Evolutionary conservation across 2,888 invertebrate species (phyloP).

Genomic region (Himalopsyche kuldschensis): DNA sequence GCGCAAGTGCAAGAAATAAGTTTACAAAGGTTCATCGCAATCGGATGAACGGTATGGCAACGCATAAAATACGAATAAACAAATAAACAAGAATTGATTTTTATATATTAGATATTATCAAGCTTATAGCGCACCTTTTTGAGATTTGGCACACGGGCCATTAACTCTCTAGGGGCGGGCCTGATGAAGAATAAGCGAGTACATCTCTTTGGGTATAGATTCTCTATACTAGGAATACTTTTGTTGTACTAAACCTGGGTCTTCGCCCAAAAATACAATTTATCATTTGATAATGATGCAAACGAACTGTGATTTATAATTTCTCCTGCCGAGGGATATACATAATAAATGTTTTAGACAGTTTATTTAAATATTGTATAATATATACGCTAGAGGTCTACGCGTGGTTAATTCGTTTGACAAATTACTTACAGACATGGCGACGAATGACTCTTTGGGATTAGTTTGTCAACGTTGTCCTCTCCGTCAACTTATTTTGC

Average conservation of each 20-base stretch:
- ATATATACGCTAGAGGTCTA: background rate
- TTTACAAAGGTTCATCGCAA: too few species aligned
- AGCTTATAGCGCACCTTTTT: too few species aligned
- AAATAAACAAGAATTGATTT: too few species aligned
- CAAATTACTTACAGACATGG: constrained; percentile 38
- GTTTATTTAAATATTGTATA: background rate
- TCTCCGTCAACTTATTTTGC: background rate
- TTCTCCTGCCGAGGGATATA: background rate
- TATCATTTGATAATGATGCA: constrained; percentile 2
- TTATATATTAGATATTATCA: too few species aligned
- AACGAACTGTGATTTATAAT: constrained; percentile 4
- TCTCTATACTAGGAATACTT: background rate
- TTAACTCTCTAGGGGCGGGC: too few species aligned
- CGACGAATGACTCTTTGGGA: constrained; percentile 37
- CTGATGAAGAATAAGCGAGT: too few species aligned
- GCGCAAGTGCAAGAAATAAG: too few species aligned
- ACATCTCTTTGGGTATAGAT: too few species aligned
- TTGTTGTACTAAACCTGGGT: background rate
- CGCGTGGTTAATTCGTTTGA: constrained; percentile 36
- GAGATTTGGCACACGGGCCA: too few species aligned
- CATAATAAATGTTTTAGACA: background rate
- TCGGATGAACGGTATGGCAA: too few species aligned
- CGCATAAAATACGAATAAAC: too few species aligned
- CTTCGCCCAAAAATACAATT: background rate
- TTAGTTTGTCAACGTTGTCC: constrained; percentile 30